Base-by-base conservation (phyloP, 2,113 vertebrate species). In the Ciconia stormi region DNA sequence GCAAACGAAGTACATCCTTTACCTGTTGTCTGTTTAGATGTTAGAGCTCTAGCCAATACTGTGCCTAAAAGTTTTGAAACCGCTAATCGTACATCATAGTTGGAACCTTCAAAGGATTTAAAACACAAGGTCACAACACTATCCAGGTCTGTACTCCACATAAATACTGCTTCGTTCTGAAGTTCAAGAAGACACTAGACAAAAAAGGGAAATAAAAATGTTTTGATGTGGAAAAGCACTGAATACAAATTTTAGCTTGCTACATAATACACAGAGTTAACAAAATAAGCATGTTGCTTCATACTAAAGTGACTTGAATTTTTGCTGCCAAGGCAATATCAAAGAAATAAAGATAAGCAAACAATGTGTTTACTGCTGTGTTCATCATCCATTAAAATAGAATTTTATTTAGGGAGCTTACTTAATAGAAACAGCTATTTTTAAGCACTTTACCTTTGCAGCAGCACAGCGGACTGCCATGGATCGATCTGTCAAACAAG, bases 391-490 rank as follows among this genome's bases (percentile, higher is more conserved):
- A 80, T 55, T 78, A 77, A 50, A 89, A 36, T 2, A 86, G 21
- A 90, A 72, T 19, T 84, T 69, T 70, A 52, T 69, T 87, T 56
- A 79, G 26, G 14, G 30, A 93, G 20, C 38, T 65, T 80, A 38
- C 70, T 94, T 82, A 90, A 90, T 50, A 78, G 44, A 66, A 94
- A 38, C 27, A 74, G 36, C n/a, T 53, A 11, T 49, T 49, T 49
- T 49, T 81, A 55, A 61, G 40, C 26, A 71, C 72, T 88, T 98
- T 98, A 99, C 99, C 99, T 99, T 99, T 88, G 99, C 98, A 70
- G 99, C 99, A 88, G 99, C 99, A 88, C 98, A 99, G 95, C 99
- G 99, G n/a, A 99, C 99, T 20, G 99, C 98, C 99, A 99, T 99
- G 70, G 99, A 99, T 56, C 99, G 98, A 95, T 99, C 99, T 10